A percentile compares a stretch with the other conserved stretches of the same genome.
phyloP scores from a whole-genome alignment of 2,797 vertebrate species.

The Nothura maculosa region DNA sequence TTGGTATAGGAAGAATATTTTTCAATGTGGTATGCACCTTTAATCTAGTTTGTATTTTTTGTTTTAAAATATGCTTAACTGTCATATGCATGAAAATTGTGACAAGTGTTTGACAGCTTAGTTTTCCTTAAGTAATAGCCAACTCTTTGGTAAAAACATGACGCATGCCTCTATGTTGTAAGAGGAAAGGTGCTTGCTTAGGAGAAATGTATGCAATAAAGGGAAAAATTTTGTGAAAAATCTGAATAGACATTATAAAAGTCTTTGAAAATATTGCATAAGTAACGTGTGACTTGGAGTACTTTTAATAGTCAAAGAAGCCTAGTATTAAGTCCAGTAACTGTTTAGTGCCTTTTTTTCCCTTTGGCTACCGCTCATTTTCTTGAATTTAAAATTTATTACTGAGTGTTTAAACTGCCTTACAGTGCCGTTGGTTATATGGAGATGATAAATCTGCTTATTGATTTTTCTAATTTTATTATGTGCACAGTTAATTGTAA shows the following conservation, averaged over 20 bases:
- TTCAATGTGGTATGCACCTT: fast-evolving
- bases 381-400: constrained; percentile 61
- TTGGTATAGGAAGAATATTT: not conserved
- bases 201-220: not conserved
- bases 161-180: not conserved
- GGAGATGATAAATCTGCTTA: constrained; percentile 76
- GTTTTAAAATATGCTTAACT: not conserved
- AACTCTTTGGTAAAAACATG: not conserved
- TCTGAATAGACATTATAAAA: not conserved
- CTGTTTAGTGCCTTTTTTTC: constrained; percentile 28
- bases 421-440: constrained; percentile 65
- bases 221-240: not conserved
- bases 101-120: not conserved
- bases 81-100: not conserved
- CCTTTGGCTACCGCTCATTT: constrained; percentile 38
- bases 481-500: constrained; percentile 90
- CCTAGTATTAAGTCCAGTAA: not conserved
- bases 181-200: not conserved
- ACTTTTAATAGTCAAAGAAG: not conserved
- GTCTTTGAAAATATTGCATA: not conserved
- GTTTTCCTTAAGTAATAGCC: not conserved
- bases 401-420: constrained; percentile 59
- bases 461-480: constrained; percentile 90
- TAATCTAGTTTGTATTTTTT: not conserved
- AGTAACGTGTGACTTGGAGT: not conserved